phyloP scores from a whole-genome alignment of 2,797 vertebrate species.

The Lutjanus argentimaculatus region DNA sequence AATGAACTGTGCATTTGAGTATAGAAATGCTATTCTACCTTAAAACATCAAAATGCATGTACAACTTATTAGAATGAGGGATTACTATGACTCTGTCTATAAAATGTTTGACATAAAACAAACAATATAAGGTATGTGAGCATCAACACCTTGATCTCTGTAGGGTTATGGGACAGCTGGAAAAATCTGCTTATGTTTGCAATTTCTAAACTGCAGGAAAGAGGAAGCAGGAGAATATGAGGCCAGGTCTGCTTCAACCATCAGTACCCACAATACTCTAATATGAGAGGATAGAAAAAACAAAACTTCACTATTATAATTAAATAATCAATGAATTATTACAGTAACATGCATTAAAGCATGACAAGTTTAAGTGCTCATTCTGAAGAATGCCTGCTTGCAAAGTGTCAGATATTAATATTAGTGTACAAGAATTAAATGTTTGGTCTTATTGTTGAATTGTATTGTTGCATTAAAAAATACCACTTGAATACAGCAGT shows the following conservation, averaged over 20 bases:
- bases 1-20: not conserved
- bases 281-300: not conserved
- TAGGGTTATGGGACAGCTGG: not conserved
- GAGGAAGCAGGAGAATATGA: conserved; percentile 13
- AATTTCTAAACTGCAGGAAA: not conserved
- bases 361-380: not conserved
- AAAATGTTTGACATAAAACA: not conserved
- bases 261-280: not conserved
- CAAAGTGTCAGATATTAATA: not conserved
- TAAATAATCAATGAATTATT: too few relatives aligned
- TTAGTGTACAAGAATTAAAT: too few relatives aligned
- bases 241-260: not conserved
- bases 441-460: too few relatives aligned
- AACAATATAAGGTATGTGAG: not conserved
- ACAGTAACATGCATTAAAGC: not conserved
- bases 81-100: not conserved
- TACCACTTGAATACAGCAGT: not conserved
- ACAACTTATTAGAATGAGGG: too few relatives aligned
- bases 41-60: not conserved
- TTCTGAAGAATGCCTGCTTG: not conserved
- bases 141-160: not conserved
- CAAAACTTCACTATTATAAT: too few relatives aligned
- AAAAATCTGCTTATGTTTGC: not conserved
- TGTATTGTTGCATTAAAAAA: too few relatives aligned
- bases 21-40: not conserved